Percentiles rank a stretch among this genome's conserved stretches.
Evolutionary conservation across 2,888 invertebrate genomes (phyloP).

Genomic region (Cosmia trapezina): DNA sequence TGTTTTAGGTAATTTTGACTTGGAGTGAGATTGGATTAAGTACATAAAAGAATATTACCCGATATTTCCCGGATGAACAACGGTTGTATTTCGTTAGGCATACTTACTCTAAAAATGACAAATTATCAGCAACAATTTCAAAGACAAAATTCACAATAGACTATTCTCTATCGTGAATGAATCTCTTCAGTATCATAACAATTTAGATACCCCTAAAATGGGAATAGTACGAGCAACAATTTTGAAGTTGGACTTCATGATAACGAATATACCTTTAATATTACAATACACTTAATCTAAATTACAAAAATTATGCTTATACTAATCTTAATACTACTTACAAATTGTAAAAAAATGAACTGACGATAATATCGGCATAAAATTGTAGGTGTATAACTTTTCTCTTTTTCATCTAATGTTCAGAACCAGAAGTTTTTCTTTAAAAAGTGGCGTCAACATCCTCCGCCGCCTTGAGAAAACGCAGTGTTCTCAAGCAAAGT

Average conservation of each 20-base stretch:
- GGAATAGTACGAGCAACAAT: background rate
- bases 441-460: too few relatives aligned
- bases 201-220: background rate
- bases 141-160: background rate
- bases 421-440: too few relatives aligned
- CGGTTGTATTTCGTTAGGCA: too few relatives aligned
- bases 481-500: too few relatives aligned
- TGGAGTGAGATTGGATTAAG: background rate
- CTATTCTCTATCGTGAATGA: background rate
- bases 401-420: background rate
- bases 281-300: slow-evolving; percentile 9
- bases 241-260: background rate
- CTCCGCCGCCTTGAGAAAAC: too few relatives aligned
- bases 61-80: background rate
- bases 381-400: background rate
- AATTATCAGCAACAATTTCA: background rate
- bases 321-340: slow-evolving; percentile 29
- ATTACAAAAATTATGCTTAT: slow-evolving; percentile 14
- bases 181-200: background rate
- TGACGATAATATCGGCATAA: slow-evolving; percentile 39
- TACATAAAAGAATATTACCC: background rate
- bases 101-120: background rate
- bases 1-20: background rate
- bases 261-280: slow-evolving; percentile 30
- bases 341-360: slow-evolving; percentile 42